A percentile compares a stretch with the other conserved stretches of the same genome.
phyloP scores from a whole-genome alignment of 2,888 invertebrate species.

The Silvanus unidentatus region DNA sequence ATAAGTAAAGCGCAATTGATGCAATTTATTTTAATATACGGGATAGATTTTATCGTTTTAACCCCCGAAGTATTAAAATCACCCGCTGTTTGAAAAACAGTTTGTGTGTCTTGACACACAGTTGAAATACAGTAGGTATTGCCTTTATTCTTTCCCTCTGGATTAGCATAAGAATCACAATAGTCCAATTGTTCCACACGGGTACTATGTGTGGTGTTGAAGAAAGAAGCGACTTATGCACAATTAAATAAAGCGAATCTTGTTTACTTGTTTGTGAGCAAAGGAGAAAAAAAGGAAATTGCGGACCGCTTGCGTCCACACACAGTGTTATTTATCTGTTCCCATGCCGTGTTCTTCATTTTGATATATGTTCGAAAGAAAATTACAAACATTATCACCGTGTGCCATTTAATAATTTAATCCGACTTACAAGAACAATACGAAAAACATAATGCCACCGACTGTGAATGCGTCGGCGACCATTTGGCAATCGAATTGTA shows the following conservation, averaged over 20 bases:
- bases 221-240: too few relatives aligned
- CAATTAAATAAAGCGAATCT: too few relatives aligned
- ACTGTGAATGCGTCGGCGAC: constrained; percentile 18
- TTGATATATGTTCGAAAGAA: constrained; percentile 4
- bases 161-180: constrained; percentile 12
- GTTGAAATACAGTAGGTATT: constrained; percentile 17
- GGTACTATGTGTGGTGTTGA: too few relatives aligned
- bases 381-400: constrained; percentile 12
- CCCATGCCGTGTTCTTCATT: neutral
- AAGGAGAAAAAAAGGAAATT: too few relatives aligned
- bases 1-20: too few relatives aligned
- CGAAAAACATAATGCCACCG: constrained; percentile 14
- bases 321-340: too few relatives aligned
- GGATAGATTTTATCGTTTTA: constrained; percentile 3
- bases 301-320: too few relatives aligned
- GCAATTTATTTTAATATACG: neutral
- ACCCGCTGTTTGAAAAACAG: constrained; percentile 31
- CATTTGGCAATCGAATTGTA: constrained; percentile 24
- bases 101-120: constrained; percentile 10
- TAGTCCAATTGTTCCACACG: neutral
- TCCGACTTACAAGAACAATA: constrained; percentile 11
- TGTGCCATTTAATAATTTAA: constrained; percentile 10
- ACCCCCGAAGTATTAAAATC: constrained; percentile 26
- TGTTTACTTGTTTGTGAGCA: too few relatives aligned
- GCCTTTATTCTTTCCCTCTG: constrained; percentile 7